Base-by-base conservation (phyloP, 2,888 invertebrate species). In the Eupithecia subumbrata region DNA sequence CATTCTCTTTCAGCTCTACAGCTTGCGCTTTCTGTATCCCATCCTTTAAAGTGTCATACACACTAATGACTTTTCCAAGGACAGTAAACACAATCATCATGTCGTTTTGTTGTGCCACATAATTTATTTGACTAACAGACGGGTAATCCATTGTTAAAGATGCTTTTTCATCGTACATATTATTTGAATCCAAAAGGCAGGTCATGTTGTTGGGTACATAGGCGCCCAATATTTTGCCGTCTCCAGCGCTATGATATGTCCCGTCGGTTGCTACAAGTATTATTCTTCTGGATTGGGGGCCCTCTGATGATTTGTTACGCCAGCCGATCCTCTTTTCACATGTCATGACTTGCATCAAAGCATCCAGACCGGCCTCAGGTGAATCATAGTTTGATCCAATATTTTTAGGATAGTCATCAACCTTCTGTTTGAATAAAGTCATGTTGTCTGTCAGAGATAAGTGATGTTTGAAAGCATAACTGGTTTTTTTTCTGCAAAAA, bases 341-440 rank as follows among this genome's bases (percentile, higher is more conserved):
- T 14, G 96, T 96, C 85, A 98, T 96, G 0, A 96, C 97, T 91
- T 98, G 98, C 97, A 98, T 97, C 68, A 98, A 91, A 14, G 97
- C 98, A 88, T 98, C 98, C 69, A 98, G 96, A 5, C 98, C 97
- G 25, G 98, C 98, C 91, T 98, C 98, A 0, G 97, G 97, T 5
- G 95, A 92, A 84, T 97, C 97, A 78, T 97, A 89, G 90, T 96
- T 96, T 78, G 78, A 94, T 88, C 78, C 95, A 77, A 90, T 83
- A 1, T 69, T 48, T 0, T 22, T n/a, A 18, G n/a, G 12, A 48
- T 81, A 78, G 0, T 60, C 25, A 0, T 34, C 12, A 11, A 89
- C 79, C 8, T 16, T 72, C 0, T 71, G 0, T 25, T 67, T 68
- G 79, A 96, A 96, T 64, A 79, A 81, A 0, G 85, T 76, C 22